A percentile compares a stretch with the other conserved stretches of the same genome.
Conservation (phyloP, 1,140 invertebrate species). For the Atta cephalotes region DNA sequence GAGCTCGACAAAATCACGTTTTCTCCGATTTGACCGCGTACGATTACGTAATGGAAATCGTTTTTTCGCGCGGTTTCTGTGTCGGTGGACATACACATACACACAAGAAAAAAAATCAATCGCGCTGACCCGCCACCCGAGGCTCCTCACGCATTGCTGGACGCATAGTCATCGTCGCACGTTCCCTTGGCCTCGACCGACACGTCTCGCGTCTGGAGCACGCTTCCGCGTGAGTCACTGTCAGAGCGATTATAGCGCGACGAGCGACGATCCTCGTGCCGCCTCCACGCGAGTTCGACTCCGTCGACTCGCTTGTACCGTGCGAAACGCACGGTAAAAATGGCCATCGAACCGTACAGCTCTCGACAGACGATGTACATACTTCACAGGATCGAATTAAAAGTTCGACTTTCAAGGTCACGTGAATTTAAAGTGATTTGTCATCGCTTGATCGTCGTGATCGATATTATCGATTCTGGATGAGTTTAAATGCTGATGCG, state of each 20-base stretch:
- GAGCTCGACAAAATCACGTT: conserved; percentile 53
- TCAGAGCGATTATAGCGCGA: conserved; percentile 62
- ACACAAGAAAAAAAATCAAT: not conserved
- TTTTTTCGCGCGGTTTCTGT: not conserved
- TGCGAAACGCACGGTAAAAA: not conserved
- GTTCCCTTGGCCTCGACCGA: conserved; percentile 1
- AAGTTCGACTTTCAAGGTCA: conserved; percentile 42
- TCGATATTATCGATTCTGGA: not conserved
- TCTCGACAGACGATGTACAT: not conserved
- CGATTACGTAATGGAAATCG: conserved; percentile 71
- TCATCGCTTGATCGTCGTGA: conserved; percentile 28
- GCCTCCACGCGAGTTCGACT: not conserved
- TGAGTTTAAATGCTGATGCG: not conserved
- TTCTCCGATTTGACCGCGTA: conserved; percentile 29
- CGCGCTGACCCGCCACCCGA: not conserved
- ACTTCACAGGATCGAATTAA: not conserved
- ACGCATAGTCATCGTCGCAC: not conserved
- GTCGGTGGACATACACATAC: not conserved
- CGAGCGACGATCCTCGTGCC: not conserved
- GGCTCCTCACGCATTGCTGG: not conserved
- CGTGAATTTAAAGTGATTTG: conserved; percentile 44
- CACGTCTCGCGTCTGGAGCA: conserved; percentile 54
- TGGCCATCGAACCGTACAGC: not conserved
- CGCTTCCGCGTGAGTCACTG: conserved; percentile 80
- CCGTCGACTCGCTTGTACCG: not conserved